A percentile compares a stretch with the other conserved stretches of the same genome.
Conservation (phyloP, 37 sponge, comb jelly and placozoan genomes). For the Halichondria panicea region DNA sequence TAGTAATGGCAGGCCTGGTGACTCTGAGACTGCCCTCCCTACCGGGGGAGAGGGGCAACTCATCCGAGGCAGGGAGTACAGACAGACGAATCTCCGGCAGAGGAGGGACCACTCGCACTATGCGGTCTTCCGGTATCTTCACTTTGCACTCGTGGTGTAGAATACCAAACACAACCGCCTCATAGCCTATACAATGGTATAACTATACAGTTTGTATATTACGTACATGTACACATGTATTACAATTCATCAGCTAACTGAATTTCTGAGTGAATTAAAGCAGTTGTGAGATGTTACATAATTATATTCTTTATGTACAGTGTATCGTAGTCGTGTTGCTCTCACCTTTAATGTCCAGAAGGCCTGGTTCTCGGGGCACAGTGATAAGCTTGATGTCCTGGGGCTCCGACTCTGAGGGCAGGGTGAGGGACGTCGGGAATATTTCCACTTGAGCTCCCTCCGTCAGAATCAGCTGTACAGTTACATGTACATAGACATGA, state of each 20-base stretch:
- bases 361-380: constrained; percentile 41
- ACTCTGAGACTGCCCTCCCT: no score
- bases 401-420: constrained; percentile 25
- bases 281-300: no score
- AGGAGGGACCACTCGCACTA: constrained; percentile 38
- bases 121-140: constrained; percentile 27
- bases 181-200: constrained; percentile 34
- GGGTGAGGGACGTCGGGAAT: constrained; percentile 42
- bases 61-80: background rate
- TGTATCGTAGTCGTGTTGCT: no score
- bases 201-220: no score
- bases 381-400: constrained; percentile 24
- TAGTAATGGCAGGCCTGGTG: background rate
- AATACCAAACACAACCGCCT: constrained; percentile 45
- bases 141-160: constrained; percentile 22
- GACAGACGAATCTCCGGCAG: constrained; percentile 43
- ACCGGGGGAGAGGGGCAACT: background rate
- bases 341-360: constrained; percentile 37
- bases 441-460: constrained; percentile 26
- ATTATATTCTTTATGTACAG: no score
- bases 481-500: no score
- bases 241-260: no score
- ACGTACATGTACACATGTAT: no score
- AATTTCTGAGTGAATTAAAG: no score
- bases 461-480: constrained; percentile 13